Percentiles rank a stretch among this genome's conserved stretches.
These are phyloP conservation scores for Chionis minor DNA, from an alignment of 2,113 vertebrate species.

Conservation along the genomic window DNA sequence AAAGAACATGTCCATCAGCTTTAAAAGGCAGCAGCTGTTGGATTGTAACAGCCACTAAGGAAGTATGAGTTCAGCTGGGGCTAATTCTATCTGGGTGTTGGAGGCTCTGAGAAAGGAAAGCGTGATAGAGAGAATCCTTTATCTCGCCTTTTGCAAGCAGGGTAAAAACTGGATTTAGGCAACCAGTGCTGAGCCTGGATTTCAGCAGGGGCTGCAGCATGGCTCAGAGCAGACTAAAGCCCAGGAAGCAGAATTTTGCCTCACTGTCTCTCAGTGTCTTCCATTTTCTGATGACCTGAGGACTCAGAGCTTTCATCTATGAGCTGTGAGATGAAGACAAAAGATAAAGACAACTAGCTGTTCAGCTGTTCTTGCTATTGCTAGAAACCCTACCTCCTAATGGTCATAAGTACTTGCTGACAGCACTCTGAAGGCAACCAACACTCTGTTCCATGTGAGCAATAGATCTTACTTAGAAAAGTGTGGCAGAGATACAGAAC, in stretches of 20 bases:
- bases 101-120: neutral
- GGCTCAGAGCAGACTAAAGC: neutral
- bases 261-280: neutral
- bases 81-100: neutral
- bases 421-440: neutral
- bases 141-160: neutral
- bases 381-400: neutral
- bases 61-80: neutral
- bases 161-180: neutral
- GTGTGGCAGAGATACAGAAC: neutral
- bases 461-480: neutral
- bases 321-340: neutral
- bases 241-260: neutral
- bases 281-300: neutral
- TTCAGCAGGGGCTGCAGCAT: neutral
- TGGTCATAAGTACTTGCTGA: neutral
- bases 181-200: neutral
- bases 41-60: neutral
- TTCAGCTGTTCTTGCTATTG: neutral
- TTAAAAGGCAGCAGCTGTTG: neutral
- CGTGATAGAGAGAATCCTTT: neutral
- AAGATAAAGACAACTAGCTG: neutral
- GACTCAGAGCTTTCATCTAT: neutral
- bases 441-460: neutral
- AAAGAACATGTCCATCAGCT: neutral